Evolutionary conservation across 30 jellyfish, hydroid and myxozoan genomes (phyloP).

Genomic region (Nemopilema nomurai): DNA sequence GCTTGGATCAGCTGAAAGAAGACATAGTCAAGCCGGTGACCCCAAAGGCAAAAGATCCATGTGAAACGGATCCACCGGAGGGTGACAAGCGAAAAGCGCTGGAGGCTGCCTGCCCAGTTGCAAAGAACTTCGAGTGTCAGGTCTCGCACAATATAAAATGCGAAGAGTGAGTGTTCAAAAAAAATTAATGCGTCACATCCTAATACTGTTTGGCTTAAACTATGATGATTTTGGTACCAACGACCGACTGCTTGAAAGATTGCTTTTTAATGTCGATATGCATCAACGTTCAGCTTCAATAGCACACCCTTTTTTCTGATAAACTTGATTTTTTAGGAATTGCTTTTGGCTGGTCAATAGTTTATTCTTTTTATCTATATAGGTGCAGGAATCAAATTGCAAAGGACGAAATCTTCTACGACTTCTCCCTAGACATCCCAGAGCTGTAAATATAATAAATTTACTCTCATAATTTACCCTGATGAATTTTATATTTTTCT

Average conservation of each 20-base stretch:
- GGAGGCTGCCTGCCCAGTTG: conserved; percentile 79
- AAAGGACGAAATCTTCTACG: conserved; percentile 70
- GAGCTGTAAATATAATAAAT: conserved; percentile 38
- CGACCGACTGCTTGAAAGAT: too few species aligned
- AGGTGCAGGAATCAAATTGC: conserved; percentile 66
- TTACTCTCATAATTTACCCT: neutral
- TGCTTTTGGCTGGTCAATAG: too few species aligned
- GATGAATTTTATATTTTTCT: neutral
- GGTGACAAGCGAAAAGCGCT: conserved; percentile 20
- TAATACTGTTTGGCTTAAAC: neutral
- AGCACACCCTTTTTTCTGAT: too few species aligned
- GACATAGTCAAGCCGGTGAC: conserved; percentile 30
- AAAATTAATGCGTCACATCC: neutral
- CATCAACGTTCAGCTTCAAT: too few species aligned
- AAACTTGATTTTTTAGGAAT: too few species aligned
- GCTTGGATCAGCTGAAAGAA: conserved; percentile 86
- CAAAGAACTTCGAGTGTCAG: conserved; percentile 72
- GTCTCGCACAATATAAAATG: conserved; percentile 70
- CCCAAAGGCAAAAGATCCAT: conserved; percentile 12
- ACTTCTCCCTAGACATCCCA: conserved; percentile 84
- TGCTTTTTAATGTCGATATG: too few species aligned
- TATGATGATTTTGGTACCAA: too few species aligned
- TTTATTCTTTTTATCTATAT: too few species aligned
- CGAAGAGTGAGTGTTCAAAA: conserved; percentile 29
- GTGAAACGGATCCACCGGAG: neutral